A percentile compares a stretch with the other conserved stretches of the same genome.
phyloP scores from a whole-genome alignment of 2,888 invertebrate species.

The Leptopterna dolabrata region DNA sequence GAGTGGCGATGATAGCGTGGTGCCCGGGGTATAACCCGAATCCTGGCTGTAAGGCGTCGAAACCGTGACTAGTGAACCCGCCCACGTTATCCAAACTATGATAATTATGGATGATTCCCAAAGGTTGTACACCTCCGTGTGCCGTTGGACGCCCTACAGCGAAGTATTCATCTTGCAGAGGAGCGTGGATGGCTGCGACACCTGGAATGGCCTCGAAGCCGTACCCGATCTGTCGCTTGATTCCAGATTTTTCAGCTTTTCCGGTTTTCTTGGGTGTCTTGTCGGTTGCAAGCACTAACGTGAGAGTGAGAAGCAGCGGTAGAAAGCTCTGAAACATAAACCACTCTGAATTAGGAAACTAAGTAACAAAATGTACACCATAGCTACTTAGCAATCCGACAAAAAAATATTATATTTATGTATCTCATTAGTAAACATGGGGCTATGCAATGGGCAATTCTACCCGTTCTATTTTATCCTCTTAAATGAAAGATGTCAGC shows the following conservation, averaged over 20 bases:
- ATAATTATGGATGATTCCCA: background rate
- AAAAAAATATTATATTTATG: too few species aligned
- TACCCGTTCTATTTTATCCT: too few species aligned
- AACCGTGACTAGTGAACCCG: conserved; percentile 21
- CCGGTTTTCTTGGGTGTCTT: background rate
- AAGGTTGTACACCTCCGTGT: conserved; percentile 1
- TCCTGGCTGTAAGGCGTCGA: background rate
- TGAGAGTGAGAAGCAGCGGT: background rate
- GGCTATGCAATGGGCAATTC: too few species aligned
- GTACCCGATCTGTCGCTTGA: conserved; percentile 9
- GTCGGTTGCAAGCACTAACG: background rate
- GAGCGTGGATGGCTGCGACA: background rate
- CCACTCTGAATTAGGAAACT: background rate
- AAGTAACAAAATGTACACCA: background rate
- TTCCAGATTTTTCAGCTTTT: background rate
- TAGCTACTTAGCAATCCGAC: background rate
- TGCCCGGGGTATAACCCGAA: conserved; percentile 6
- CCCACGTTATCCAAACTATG: background rate
- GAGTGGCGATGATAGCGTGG: conserved; percentile 10
- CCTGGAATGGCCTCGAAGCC: conserved; percentile 33
- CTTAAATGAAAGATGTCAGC: too few species aligned
- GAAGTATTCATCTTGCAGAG: background rate
- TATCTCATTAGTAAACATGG: too few species aligned
- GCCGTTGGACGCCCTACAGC: background rate
- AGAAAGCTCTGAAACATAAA: conserved; percentile 13